Conservation (phyloP, 2,797 vertebrate genomes). For the Lycodopsis pacificus region DNA sequence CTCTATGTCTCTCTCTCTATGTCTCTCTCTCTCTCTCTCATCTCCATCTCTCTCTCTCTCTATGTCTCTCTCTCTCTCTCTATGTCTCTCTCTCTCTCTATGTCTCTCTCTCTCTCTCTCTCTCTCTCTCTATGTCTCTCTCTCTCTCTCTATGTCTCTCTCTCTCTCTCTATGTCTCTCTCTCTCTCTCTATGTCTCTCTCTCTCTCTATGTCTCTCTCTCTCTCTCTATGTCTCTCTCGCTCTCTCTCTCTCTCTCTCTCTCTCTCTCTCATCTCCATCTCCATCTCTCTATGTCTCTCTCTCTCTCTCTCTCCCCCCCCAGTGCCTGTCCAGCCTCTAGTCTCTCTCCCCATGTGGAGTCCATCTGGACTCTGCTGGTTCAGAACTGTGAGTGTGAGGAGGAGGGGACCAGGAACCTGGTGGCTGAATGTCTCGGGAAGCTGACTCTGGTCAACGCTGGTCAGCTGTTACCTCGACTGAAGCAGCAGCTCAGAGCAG, state of each 20-base stretch:
- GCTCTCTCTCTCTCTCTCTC: too few species aligned
- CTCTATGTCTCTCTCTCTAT: too few species aligned
- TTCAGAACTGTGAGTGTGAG: constrained; percentile 89
- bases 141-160: not conserved
- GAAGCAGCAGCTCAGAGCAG: constrained; percentile 89
- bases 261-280: not conserved
- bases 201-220: too few species aligned
- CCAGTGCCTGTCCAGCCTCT: constrained; percentile 83
- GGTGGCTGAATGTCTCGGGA: constrained; percentile 94
- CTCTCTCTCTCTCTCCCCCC: not conserved
- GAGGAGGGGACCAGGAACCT: constrained; percentile 95
- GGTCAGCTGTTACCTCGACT: constrained; percentile 88
- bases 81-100: too few species aligned
- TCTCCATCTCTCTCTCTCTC: too few species aligned
- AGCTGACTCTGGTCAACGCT: constrained; percentile 90
- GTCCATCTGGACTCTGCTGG: constrained; percentile 92
- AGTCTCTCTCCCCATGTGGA: constrained; percentile 88
- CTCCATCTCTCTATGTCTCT: too few species aligned
- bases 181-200: too few species aligned
- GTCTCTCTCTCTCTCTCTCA: rapidly evolving
- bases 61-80: rapidly evolving
- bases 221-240: too few species aligned
- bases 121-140: too few species aligned
- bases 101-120: too few species aligned
- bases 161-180: not conserved